phyloP scores from a whole-genome alignment of 2,113 vertebrate species.

The Serilophus lunatus region DNA sequence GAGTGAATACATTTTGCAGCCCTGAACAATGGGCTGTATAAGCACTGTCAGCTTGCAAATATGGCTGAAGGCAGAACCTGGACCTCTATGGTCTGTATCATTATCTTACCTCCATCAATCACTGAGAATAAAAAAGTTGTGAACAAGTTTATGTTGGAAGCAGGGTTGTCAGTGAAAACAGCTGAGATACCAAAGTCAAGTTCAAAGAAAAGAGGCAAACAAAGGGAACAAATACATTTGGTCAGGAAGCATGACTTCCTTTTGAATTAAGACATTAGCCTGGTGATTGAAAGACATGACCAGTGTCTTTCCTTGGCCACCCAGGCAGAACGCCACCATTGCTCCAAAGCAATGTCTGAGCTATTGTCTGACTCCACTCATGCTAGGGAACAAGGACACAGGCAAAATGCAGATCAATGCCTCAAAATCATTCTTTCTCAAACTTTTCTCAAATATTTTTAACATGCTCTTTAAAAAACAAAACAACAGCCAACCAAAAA shows the following conservation, averaged over 20 bases:
- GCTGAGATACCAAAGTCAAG: neutral
- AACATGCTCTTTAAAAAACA: neutral
- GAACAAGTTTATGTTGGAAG: neutral
- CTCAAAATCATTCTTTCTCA: neutral
- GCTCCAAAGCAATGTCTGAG: neutral
- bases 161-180: conserved; percentile 20
- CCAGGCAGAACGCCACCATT: neutral
- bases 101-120: neutral
- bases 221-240: neutral
- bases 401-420: neutral
- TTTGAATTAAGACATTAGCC: conserved; percentile 5
- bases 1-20: neutral
- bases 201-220: conserved; percentile 52
- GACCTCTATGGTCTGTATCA: neutral
- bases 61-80: neutral
- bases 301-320: neutral
- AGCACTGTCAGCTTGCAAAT: neutral
- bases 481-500: neutral
- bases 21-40: neutral
- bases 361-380: accelerated
- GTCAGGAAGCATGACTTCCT: conserved; percentile 10
- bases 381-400: neutral
- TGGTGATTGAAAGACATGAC: neutral
- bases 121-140: neutral
- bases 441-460: neutral